These are phyloP conservation scores for Gymnosoma rotundatum DNA, from an alignment of 2,888 invertebrate species.

Conservation along the genomic window DNA sequence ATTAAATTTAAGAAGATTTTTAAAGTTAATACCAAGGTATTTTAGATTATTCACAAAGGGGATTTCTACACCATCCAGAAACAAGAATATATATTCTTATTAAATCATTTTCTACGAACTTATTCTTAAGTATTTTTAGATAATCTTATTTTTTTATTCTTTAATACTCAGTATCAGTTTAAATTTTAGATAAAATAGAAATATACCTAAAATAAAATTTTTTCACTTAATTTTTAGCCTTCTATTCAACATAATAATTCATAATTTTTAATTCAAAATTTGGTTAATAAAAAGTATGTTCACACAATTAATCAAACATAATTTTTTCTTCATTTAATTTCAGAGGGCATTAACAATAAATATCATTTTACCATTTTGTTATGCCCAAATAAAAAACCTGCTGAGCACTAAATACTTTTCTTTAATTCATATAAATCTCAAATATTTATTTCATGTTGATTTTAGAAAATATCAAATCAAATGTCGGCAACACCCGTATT, in stretches of 20 bases:
- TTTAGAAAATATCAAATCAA: constrained; percentile 54
- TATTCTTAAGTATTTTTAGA: no score
- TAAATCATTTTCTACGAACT: no score
- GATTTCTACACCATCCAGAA: no score
- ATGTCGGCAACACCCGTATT: constrained; percentile 60
- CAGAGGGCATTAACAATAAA: constrained; percentile 53
- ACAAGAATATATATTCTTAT: no score
- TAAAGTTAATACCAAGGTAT: no score
- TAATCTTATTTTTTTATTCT: no score
- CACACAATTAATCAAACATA: constrained; percentile 67
- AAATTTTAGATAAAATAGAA: background rate
- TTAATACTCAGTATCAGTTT: no score
- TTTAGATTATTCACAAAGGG: no score
- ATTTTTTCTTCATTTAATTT: constrained; percentile 3
- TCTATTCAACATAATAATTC: background rate
- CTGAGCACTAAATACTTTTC: constrained; percentile 17
- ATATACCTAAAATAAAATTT: background rate
- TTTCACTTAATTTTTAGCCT: background rate
- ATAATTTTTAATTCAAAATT: background rate
- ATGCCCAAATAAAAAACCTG: constrained; percentile 37
- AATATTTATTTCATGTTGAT: constrained; percentile 58
- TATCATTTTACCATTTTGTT: constrained; percentile 66
- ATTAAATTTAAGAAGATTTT: no score
- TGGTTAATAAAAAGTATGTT: constrained; percentile 32
- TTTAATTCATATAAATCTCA: background rate